Base-by-base conservation (phyloP, 2,113 vertebrate genomes). In the Glaucomys volans region DNA sequence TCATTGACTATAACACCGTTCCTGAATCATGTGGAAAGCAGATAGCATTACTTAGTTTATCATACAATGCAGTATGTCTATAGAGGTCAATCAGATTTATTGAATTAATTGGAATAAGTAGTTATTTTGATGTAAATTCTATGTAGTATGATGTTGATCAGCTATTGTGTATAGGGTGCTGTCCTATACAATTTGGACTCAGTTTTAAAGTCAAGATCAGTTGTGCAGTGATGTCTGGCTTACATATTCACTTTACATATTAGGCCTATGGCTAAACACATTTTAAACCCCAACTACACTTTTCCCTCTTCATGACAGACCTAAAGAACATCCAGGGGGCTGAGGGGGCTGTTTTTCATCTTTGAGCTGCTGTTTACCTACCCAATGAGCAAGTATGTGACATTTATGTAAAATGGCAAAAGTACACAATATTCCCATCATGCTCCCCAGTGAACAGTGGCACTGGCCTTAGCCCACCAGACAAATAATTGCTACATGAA, bases 401-500 rank as follows among this genome's bases (percentile, higher is more conserved):
- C 80, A 91, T 97, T 97, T 98, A 91, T 17, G 17, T 94, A 84
- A 98, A 97, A 79, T 97, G 97, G 97, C 93, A 97, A 93, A 97
- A 26, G 74, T 95, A 97, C 82, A 92, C 69, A 74, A 87, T 97
- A 97, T 94, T 98, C 97, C 91, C 96, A 97, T 97, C 96, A 96
- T 82, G 47, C 91, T 98, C 94, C 64, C 96, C 97, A 97, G 90
- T 5, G 91, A 98, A 66, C 82, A 97, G 95, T 98, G 87, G 87
- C 86, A 30, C 62, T 94, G 76, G 75, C 87, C 71, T 90, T 87
- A 97, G 91, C 26, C 89, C 94, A 97, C 97, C 90, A 97, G 77
- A 50, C 66, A 98, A 77, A 79, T 98, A 98, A 98, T 98, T 98
- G 98, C 97, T 96, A 93, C 89, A 97, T 94, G 90, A 86, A 86